Percentiles rank a stretch among this genome's conserved stretches.
Conservation (phyloP, 2,797 vertebrate species). For the Ctenopoma kingsleyae region DNA sequence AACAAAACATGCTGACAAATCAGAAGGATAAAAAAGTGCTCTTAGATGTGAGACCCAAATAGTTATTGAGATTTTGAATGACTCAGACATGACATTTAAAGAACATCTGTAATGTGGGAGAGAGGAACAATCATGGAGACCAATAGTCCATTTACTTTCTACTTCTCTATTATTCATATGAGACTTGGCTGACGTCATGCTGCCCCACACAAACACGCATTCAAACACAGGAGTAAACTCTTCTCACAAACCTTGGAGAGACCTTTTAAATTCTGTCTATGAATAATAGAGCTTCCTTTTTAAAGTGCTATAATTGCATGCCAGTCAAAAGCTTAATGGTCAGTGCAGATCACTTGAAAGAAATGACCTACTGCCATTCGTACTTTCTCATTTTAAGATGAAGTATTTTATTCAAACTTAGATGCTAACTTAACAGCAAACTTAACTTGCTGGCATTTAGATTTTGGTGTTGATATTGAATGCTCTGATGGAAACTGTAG, state of each 20-base stretch:
- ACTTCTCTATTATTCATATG: conserved; percentile 7
- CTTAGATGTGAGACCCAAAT: background rate
- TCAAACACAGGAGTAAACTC: background rate
- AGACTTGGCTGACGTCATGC: conserved; percentile 2
- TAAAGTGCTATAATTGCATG: conserved; percentile 45
- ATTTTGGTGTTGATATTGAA: background rate
- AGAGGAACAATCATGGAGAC: conserved; percentile 13
- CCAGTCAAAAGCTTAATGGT: conserved; percentile 51
- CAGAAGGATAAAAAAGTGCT: background rate
- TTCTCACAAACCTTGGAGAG: conserved; percentile 20
- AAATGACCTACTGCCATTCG: conserved; percentile 10
- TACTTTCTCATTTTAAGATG: conserved; percentile 19
- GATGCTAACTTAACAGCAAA: background rate
- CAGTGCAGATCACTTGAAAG: conserved; percentile 2
- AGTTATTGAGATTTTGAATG: background rate
- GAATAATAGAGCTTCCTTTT: conserved; percentile 75
- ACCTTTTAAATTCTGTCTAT: conserved; percentile 47
- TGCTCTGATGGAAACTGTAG: background rate
- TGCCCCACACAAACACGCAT: conserved; percentile 2
- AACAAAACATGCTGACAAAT: background rate
- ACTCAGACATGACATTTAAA: conserved; percentile 8
- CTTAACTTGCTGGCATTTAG: conserved; percentile 12
- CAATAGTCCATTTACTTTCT: conserved; percentile 37
- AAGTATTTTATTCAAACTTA: conserved; percentile 33
- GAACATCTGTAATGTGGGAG: conserved; percentile 18